These are phyloP conservation scores for Chionomys nivalis DNA, from an alignment of 2,113 vertebrate species.

Conservation along the genomic window DNA sequence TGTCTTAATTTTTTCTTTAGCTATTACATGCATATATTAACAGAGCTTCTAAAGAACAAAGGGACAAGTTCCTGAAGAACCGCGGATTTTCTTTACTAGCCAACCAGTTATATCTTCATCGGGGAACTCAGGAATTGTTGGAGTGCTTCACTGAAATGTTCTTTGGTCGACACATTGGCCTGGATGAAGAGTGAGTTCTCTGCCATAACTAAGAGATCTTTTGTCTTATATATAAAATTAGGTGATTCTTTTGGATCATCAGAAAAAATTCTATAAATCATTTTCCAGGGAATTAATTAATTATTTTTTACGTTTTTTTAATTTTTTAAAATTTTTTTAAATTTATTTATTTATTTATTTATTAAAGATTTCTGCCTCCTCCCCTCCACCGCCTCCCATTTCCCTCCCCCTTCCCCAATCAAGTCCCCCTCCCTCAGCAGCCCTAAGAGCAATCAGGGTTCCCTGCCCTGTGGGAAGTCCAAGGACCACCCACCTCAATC, in stretches of 20 bases:
- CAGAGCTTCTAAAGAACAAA: slow-evolving; percentile 96
- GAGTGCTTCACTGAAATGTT: slow-evolving; percentile 97
- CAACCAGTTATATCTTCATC: slow-evolving; percentile 97
- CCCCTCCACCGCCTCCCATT: no score
- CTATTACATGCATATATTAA: slow-evolving; percentile 96
- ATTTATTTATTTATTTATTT: no score
- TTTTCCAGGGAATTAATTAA: slow-evolving; percentile 30
- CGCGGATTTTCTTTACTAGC: slow-evolving; percentile 97
- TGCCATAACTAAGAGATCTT: neutral
- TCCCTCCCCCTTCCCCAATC: no score
- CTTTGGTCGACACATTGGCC: slow-evolving; percentile 90
- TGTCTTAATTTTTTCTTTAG: slow-evolving; percentile 84
- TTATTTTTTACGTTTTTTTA: slow-evolving; percentile 45
- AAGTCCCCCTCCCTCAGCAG: no score
- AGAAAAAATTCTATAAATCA: slow-evolving; percentile 32
- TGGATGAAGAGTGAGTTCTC: slow-evolving; percentile 93
- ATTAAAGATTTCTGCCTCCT: no score
- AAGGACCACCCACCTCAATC: no score
- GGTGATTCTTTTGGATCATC: slow-evolving; percentile 33
- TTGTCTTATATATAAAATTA: slow-evolving; percentile 44
- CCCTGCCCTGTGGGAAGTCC: no score
- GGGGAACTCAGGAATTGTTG: slow-evolving; percentile 93
- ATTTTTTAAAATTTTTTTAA: no score
- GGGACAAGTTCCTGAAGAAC: slow-evolving; percentile 97
- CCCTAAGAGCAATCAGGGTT: no score